phyloP scores from a whole-genome alignment of 2,888 invertebrate genomes.

The Agrilus mali region DNA sequence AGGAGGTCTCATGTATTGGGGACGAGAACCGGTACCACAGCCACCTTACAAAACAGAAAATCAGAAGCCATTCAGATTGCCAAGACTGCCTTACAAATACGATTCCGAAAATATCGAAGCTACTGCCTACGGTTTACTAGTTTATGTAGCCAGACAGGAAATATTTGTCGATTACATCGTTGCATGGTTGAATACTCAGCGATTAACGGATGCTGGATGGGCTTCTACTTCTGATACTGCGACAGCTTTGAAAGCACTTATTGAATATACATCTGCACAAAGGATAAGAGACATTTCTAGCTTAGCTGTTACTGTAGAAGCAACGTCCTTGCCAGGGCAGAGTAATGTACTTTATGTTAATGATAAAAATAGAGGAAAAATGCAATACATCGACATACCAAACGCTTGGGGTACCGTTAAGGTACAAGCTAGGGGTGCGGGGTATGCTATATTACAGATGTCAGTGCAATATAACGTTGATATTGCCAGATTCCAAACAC shows the following conservation, averaged over 20 bases:
- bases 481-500: constrained; percentile 67
- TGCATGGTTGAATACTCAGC: constrained; percentile 80
- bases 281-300: constrained; percentile 75
- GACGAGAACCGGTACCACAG: constrained; percentile 61
- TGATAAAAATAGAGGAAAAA: constrained; percentile 62
- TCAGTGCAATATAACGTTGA: constrained; percentile 88
- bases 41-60: constrained; percentile 81
- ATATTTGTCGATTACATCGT: constrained; percentile 73
- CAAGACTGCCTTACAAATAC: constrained; percentile 75
- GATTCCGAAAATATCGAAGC: constrained; percentile 89
- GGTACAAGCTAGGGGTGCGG: constrained; percentile 83
- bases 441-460: constrained; percentile 90
- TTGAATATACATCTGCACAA: constrained; percentile 77
- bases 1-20: constrained; percentile 80
- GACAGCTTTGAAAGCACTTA: constrained; percentile 75
- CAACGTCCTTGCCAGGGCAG: constrained; percentile 60
- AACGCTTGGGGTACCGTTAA: constrained; percentile 91
- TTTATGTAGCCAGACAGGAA: constrained; percentile 78
- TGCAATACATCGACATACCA: constrained; percentile 75
- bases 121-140: constrained; percentile 82
- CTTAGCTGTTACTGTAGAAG: constrained; percentile 68
- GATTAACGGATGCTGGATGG: constrained; percentile 64
- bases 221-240: constrained; percentile 60
- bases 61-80: constrained; percentile 80
- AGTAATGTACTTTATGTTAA: constrained; percentile 51